Evolutionary conservation across 23 tunicate species (phyloP), one percentile per base, ranked within the genome.

Genomic region (Halocynthia aurantium): DNA sequence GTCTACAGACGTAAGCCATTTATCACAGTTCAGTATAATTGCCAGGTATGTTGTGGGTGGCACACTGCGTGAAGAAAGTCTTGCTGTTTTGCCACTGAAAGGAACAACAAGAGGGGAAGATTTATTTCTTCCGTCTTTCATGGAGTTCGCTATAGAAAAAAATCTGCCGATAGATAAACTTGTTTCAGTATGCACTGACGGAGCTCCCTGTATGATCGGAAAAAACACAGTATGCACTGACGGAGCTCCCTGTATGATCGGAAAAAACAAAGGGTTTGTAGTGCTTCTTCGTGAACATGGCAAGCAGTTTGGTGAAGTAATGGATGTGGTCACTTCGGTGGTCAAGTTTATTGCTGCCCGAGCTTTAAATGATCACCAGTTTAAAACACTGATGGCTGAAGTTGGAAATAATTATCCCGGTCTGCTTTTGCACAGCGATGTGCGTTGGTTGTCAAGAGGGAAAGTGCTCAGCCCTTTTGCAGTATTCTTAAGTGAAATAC

Each of bases 11-110:
- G 72, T 77, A 77, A 77, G 81, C 52, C 81, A 77, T 62, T 62
- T 77, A 77, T 77, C 81, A n/a, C 81, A 77, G 73, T 77, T 77
- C 73, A 77, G 81, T 77, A n/a, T 77, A 77, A 77, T 61, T 77
- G 81, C 81, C 61, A 77, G 81, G 81, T 62, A 77, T 49, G 81
- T 77, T 62, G 53, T 49, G 13, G 81, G 81, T 77, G 81, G 62
- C 72, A 77, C 53, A 77, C n/a, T 77, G 81, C 81, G 73, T 49
- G 81, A 77, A 21, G 81, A 77, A 77, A 77, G 81, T 62, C 73
- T 77, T 77, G 52, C 81, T 77, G 81, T 77, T 62, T 77, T 77
- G 53, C 72, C 81, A 77, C 31, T 62, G 81, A 77, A 77, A 77
- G 81, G 81, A 77, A 77, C 52, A 77, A 77, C 81, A 77, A 77